Evolutionary conservation across 2,797 vertebrate genomes (phyloP), one percentile per base, ranked within the genome.

Genomic region (Mormyrops attenuatus): DNA sequence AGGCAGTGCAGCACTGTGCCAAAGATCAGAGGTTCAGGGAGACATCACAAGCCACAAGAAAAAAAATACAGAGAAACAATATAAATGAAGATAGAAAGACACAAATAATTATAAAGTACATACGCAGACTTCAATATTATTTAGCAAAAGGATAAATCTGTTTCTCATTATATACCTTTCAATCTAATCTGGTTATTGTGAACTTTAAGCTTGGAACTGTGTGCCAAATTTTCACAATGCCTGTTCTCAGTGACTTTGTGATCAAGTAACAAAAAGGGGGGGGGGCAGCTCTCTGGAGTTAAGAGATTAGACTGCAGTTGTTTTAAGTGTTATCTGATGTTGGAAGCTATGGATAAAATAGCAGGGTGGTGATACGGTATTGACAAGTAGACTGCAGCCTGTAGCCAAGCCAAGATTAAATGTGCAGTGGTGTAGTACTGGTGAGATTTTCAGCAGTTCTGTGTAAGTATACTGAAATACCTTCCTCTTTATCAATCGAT

Each of bases 181-280:
- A 15, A 34, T 52, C 11, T 55, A 38, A 55, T 86, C 9, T 44
- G 53, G 20, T 38, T 41, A 57, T 41, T 57, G 53, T 41, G 34
- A 53, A 34, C 52, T 57, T 30, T 52, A 52, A 26, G 49, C 49
- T 2, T 52, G 44, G 44, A 85, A 26, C 49, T 30, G 41, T 30
- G 49, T 53, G 63, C 66, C 87, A 50, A 41, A n/a, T 80, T 69
- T 88, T 47, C 49, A 50, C 57, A 44, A 77, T 44, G 49, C 20
- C 47, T 26, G 22, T 69, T 53, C 86, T 92, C 82, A 88, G 82
- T 85, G 84, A 90, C 82, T 88, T 50, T 55, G 17, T 88, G 77
- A 91, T 92, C 89, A 80, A 85, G 60, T 89, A 66, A 41, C 90
- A 91, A 90, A 89, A 84, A 88, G 85, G 89, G 82, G 89, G 82